phyloP scores from a whole-genome alignment of 1,140 invertebrate species.

The Agrilus planipennis region DNA sequence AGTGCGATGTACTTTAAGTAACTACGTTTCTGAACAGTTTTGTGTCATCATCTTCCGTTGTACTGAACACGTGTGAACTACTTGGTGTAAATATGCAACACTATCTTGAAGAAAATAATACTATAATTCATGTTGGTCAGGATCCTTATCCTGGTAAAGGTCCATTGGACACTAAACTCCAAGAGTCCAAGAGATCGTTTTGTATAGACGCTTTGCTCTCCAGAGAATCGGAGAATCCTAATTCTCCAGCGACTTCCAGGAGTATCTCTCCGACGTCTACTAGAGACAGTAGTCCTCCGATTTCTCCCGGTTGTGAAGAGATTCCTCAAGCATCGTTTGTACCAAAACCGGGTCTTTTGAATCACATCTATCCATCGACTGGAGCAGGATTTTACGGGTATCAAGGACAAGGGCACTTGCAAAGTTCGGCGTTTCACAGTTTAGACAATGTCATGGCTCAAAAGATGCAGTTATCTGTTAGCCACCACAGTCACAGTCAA shows the following conservation, averaged over 20 bases:
- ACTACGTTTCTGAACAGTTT: not conserved
- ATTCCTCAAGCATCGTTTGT: constrained; percentile 25
- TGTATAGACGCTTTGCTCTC: constrained; percentile 55
- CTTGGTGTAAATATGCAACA: constrained; percentile 22
- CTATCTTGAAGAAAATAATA: constrained; percentile 13
- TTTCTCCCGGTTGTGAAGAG: constrained; percentile 36
- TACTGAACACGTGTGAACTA: too few relatives aligned
- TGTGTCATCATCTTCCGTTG: not conserved
- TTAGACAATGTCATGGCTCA: constrained; percentile 22
- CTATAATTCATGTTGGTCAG: constrained; percentile 11
- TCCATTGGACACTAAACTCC: constrained; percentile 28
- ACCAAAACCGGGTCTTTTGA: constrained; percentile 27
- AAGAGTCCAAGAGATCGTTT: constrained; percentile 40
- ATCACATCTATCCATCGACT: constrained; percentile 34
- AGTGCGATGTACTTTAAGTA: too few relatives aligned
- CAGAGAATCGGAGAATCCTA: constrained; percentile 20
- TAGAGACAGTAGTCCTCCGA: constrained; percentile 32
- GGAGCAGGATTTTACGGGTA: constrained; percentile 29
- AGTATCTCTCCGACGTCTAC: constrained; percentile 29
- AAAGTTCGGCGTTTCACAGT: constrained; percentile 33
- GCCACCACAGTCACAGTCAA: constrained; percentile 36
- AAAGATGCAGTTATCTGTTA: constrained; percentile 23
- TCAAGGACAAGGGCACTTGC: constrained; percentile 19
- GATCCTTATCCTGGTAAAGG: constrained; percentile 14
- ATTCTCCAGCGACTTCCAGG: constrained; percentile 25